Evolutionary conservation across 2,888 invertebrate species (phyloP).

Genomic region (Eugnorisma glareosa): DNA sequence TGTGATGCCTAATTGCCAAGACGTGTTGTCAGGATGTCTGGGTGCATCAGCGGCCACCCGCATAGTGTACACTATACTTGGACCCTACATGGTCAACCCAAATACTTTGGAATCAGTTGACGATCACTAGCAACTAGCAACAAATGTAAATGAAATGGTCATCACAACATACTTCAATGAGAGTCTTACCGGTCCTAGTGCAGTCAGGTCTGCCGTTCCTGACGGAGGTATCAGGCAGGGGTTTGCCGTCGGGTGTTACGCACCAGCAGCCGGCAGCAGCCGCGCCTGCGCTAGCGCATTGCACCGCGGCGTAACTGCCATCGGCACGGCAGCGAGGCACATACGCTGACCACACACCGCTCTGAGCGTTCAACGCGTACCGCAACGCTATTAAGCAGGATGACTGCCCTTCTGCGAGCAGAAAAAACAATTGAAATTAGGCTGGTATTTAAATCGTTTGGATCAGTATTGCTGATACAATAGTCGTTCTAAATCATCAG

Average conservation of each 20-base stretch:
- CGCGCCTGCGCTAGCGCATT: conserved; percentile 95
- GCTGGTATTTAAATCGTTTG: background rate
- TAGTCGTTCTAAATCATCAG: background rate
- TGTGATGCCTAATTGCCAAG: background rate
- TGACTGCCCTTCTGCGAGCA: conserved; percentile 82
- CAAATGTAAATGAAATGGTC: background rate
- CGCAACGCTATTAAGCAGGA: conserved; percentile 87
- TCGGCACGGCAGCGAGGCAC: conserved; percentile 95
- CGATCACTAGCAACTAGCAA: background rate
- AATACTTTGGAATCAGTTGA: background rate
- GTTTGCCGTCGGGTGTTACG: conserved; percentile 95
- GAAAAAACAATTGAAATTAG: conserved; percentile 15
- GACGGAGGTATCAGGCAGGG: conserved; percentile 95
- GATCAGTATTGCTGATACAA: background rate
- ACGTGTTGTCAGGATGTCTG: background rate
- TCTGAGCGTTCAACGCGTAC: conserved; percentile 83
- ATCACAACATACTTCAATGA: background rate
- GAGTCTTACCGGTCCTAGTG: conserved; percentile 84
- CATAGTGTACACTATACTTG: background rate
- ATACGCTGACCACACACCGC: conserved; percentile 89
- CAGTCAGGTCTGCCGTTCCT: conserved; percentile 93
- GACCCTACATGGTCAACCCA: background rate
- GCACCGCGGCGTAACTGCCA: conserved; percentile 96
- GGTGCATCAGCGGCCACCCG: background rate
- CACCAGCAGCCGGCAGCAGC: conserved; percentile 97